Conservation (phyloP, 1,140 invertebrate species). For the Philaenus spumarius region DNA sequence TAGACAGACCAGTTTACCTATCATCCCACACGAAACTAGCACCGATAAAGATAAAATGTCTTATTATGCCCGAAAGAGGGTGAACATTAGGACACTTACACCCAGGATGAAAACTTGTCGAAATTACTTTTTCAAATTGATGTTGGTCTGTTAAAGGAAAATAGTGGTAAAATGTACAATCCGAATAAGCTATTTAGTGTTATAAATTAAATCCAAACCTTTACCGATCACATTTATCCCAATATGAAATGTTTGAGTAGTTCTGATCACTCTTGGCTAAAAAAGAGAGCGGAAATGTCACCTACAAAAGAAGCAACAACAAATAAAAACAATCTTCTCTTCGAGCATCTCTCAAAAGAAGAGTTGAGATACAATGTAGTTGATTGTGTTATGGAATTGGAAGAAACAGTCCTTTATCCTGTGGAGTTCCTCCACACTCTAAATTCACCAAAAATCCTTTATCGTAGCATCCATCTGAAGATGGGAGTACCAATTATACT, state of each 20-base stretch:
- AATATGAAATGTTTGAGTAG: neutral
- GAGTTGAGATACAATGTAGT: constrained; percentile 30
- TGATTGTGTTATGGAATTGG: constrained; percentile 32
- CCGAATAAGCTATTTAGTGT: neutral
- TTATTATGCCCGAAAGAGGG: neutral
- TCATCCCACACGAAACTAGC: constrained; percentile 38
- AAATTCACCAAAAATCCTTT: constrained; percentile 36
- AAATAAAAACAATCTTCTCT: constrained; percentile 33
- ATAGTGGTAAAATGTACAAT: neutral
- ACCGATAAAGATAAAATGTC: constrained; percentile 29
- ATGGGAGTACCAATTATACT: constrained; percentile 38
- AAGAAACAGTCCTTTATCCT: constrained; percentile 36
- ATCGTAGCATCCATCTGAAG: constrained; percentile 36
- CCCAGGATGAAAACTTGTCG: neutral
- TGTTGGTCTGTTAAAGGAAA: constrained; percentile 12
- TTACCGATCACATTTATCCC: neutral
- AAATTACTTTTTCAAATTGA: constrained; percentile 17
- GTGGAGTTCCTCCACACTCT: constrained; percentile 36
- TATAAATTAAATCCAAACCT: neutral
- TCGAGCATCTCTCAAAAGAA: constrained; percentile 22
- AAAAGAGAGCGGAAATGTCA: neutral
- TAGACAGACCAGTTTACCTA: constrained; percentile 44
- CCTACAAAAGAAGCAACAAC: constrained; percentile 24
- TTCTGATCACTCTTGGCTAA: neutral
- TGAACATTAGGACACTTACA: neutral